Percentiles rank a stretch among this genome's conserved stretches.
phyloP scores from a whole-genome alignment of 1,140 invertebrate species.

The Diachasmimorpha longicaudata region DNA sequence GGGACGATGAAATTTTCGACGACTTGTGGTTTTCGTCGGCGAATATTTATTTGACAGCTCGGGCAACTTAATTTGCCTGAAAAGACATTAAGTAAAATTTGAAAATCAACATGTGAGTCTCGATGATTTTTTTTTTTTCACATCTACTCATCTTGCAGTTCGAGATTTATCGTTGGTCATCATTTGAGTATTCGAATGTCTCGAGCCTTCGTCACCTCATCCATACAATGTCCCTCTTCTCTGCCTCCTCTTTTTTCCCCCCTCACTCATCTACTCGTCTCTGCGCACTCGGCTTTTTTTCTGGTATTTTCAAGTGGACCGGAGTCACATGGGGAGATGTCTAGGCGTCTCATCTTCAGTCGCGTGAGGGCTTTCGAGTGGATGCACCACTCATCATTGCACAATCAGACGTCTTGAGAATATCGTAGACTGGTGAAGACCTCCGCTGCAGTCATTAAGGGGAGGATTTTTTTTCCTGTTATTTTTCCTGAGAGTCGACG shows the following conservation, averaged over 20 bases:
- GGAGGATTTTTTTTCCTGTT: neutral
- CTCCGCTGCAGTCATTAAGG: neutral
- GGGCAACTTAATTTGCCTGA: constrained; percentile 20
- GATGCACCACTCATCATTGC: neutral
- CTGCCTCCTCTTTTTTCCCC: neutral
- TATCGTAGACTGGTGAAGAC: neutral
- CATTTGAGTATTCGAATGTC: no score
- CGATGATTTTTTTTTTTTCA: neutral
- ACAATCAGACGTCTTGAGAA: neutral
- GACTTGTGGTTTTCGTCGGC: constrained; percentile 28
- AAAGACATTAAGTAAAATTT: neutral
- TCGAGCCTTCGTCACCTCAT: no score
- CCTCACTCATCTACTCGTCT: neutral
- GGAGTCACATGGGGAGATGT: neutral
- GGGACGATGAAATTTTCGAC: constrained; percentile 19
- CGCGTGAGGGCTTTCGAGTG: neutral
- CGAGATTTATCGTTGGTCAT: neutral
- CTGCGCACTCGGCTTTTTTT: neutral
- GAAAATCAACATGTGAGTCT: neutral
- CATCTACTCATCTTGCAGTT: no score
- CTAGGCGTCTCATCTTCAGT: neutral
- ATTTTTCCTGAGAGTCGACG: no score
- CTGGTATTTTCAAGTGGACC: neutral
- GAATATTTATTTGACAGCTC: constrained; percentile 30
- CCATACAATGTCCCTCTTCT: no score